These are phyloP conservation scores for Rhea americana DNA, from an alignment of 2,113 vertebrate genomes.

Conservation along the genomic window DNA sequence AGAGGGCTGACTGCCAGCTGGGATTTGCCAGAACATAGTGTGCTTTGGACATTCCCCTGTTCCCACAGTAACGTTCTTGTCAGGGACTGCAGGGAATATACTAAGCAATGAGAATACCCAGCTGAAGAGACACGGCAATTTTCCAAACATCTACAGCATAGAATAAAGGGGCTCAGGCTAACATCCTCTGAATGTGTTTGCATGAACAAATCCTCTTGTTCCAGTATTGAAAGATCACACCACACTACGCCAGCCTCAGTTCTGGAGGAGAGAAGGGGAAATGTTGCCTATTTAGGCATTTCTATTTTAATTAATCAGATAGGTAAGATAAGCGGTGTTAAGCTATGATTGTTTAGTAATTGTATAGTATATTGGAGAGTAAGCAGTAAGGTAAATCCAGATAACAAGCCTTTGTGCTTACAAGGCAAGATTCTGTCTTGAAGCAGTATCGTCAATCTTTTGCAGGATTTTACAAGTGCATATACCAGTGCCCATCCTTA, in stretches of 20 bases:
- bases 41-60: slow-evolving; percentile 60
- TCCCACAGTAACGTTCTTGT: slow-evolving; percentile 48
- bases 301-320: background rate
- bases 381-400: background rate
- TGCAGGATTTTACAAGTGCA: accelerated
- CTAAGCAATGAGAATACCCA: slow-evolving; percentile 59
- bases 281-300: background rate
- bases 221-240: background rate
- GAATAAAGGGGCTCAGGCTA: background rate
- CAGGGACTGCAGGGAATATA: slow-evolving; percentile 45
- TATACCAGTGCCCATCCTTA: background rate
- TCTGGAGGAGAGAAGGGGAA: background rate
- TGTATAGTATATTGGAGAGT: background rate
- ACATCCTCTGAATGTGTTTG: background rate
- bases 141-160: slow-evolving; percentile 13
- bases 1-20: slow-evolving; percentile 57
- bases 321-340: background rate
- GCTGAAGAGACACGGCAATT: background rate
- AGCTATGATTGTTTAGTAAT: background rate
- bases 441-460: background rate
- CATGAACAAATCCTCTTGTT: background rate
- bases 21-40: slow-evolving; percentile 64
- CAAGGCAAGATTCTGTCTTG: background rate
- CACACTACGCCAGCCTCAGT: background rate
- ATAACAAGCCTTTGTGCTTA: background rate